phyloP scores from a whole-genome alignment of 1,140 invertebrate species.

The Drosophila varians region DNA sequence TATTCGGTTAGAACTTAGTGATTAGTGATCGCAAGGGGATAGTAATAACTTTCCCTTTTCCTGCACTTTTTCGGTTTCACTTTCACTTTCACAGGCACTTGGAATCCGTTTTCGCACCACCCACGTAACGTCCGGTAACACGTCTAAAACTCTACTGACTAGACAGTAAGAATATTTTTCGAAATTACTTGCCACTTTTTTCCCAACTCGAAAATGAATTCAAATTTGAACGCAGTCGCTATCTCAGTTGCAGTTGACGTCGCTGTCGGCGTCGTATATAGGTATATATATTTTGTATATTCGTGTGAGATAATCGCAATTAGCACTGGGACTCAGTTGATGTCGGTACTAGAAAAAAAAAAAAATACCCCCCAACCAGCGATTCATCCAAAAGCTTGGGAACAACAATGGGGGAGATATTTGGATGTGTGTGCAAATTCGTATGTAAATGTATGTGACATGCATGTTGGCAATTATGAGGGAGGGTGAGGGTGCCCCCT shows the following conservation, averaged over 20 bases:
- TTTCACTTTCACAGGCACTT: conserved; percentile 31
- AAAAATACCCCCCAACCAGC: conserved; percentile 30
- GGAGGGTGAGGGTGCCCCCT: conserved; percentile 52
- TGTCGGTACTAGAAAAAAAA: background rate
- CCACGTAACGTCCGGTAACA: conserved; percentile 69
- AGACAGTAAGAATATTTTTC: conserved; percentile 74
- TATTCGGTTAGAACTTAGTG: background rate
- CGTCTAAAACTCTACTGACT: conserved; percentile 80
- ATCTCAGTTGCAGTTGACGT: conserved; percentile 52
- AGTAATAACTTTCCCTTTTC: background rate
- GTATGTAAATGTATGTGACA: conserved; percentile 66
- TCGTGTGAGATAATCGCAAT: conserved; percentile 81
- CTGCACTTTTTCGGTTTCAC: conserved; percentile 27
- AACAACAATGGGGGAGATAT: conserved; percentile 61
- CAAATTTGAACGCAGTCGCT: conserved; percentile 66
- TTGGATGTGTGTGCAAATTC: conserved; percentile 30
- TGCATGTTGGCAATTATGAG: conserved; percentile 79
- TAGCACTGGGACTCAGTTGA: conserved; percentile 61
- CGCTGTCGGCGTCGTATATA: conserved; percentile 47
- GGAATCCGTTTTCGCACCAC: conserved; percentile 22
- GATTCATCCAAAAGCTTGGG: conserved; percentile 64
- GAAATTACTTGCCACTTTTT: conserved; percentile 75
- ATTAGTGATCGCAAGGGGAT: background rate
- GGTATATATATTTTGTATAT: conserved; percentile 28
- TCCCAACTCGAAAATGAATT: conserved; percentile 75